Base-by-base conservation (phyloP, 2,888 invertebrate species). In the Drosophila prostipennis region DNA sequence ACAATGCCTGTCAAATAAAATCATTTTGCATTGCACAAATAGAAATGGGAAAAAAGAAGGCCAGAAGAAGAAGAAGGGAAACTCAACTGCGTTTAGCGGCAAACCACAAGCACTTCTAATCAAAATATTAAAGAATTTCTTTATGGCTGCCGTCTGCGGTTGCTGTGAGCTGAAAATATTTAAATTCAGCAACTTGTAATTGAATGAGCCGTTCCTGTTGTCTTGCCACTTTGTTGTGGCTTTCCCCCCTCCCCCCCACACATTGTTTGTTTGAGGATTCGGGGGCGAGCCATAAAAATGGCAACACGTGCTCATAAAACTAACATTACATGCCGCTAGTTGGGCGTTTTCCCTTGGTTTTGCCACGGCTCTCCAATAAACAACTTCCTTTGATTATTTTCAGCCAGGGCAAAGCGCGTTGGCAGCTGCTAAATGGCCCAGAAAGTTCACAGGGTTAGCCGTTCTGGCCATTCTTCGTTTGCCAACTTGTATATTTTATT, bases 51-150 rank as follows among this genome's bases (percentile, higher is more conserved):
- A 59, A n/a, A n/a, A n/a, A n/a, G n/a, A n/a, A n/a, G n/a, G n/a
- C n/a, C n/a, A n/a, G 6, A 16, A 13, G 10, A 53, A 34, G 7
- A 14, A 6, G 19, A n/a, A 42, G 43, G 43, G 16, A 46, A 26
- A 61, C 52, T 67, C 34, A 36, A 58, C 68, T 72, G 59, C 71
- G 61, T 74, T 78, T 78, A 78, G 80, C 71, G 76, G 74, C 69
- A 60, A 76, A 78, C 78, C 80, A 76, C 80, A 78, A 73, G 73
- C 78, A 78, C 78, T 80, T 80, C 76, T 80, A 78, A 80, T 78
- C 80, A 78, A 78, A 78, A 78, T 78, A 78, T 78, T 78, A 78
- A 76, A 78, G 78, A 74, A 78, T 78, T 78, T 75, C 72, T 52
- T 70, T 72, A 72, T 64, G 64, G 56, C 48, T 55, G 54, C 64